Evolutionary conservation across 1,140 invertebrate species (phyloP), one percentile per base, ranked within the genome.

Genomic region (Drusus annulatus): DNA sequence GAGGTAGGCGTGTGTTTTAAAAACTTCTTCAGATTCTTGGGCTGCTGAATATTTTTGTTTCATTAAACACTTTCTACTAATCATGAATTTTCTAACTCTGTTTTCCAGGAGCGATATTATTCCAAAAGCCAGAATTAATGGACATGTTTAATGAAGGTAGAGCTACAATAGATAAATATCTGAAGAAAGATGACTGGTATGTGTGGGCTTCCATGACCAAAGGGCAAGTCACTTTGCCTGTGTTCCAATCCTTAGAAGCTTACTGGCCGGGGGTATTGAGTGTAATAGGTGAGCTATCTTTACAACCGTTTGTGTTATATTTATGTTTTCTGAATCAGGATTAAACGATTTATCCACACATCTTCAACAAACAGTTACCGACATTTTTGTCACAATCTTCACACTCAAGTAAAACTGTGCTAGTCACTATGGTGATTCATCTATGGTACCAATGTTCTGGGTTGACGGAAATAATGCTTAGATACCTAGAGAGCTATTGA

Each of bases 261-360:
- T 99, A 97, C 87, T 99, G 98, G 98, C 99, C 99, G 1, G 98
- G 98, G 3, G 91, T 99, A 36, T 90, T 99, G 45, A 98, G 97
- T 86, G 91, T 98, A 81, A 94, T 93, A 88, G 96, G 97, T 89
- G 90, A 79, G 25, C 15, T 31, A 65, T 60, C 6, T 45, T 69
- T 45, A 50, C 6, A 15, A 45, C 13, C 21, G 21, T 63, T 28
- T 19, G 2, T 63, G 13, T 8, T 63, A 25, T 63, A 10, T 5
- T 0, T 28, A 25, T 63, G 10, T 16, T 28, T 16, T 31, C 6
- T 63, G 31, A 15, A 17, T 4, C 28, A 63, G 31, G 16, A 15
- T 25, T 62, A 10, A 45, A 8, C 13, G 21, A 60, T 19, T 17
- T 56, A 1, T 6, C 25, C 25, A 28, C 25, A 28, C 2, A 28